Conservation (phyloP, 2,888 invertebrate genomes). For the Pediacus dermestoides region DNA sequence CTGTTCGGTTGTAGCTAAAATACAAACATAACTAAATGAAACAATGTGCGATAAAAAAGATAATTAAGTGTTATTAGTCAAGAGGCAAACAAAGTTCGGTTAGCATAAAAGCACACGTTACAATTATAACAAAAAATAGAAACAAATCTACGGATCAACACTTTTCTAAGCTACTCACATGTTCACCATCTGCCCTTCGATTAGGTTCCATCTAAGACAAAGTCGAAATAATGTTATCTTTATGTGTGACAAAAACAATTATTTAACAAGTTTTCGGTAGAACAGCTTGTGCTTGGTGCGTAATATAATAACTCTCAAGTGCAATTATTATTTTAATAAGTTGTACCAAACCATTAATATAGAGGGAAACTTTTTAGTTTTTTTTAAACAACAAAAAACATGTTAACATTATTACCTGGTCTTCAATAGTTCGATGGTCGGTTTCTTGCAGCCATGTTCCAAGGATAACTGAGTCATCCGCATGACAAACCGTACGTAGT, state of each 20-base stretch:
- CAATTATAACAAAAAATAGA: constrained; percentile 23
- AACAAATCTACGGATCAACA: constrained; percentile 26
- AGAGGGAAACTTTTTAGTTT: too few species aligned
- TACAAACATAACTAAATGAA: constrained; percentile 11
- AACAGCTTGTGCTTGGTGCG: too few species aligned
- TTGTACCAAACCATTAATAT: too few species aligned
- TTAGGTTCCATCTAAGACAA: constrained; percentile 75
- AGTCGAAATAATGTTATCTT: constrained; percentile 8
- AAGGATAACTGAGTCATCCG: constrained; percentile 85
- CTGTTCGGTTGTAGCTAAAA: constrained; percentile 87
- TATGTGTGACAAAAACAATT: too few species aligned
- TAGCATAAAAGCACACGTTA: constrained; percentile 17
- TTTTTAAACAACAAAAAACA: too few species aligned
- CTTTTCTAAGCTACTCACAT: constrained; percentile 61
- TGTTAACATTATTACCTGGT: constrained; percentile 90
- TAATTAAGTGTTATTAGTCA: constrained; percentile 14
- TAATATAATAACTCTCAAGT: too few species aligned
- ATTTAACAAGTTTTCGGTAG: too few species aligned
- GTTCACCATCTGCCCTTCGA: constrained; percentile 75
- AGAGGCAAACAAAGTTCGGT: constrained; percentile 12
- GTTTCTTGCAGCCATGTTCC: constrained; percentile 96
- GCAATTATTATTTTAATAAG: too few species aligned
- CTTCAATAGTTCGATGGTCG: constrained; percentile 94
- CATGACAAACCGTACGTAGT: constrained; percentile 77
- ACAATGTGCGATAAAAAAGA: constrained; percentile 11